Evolutionary conservation across 2,113 vertebrate species (phyloP).

Genomic region (Brevimyrus niger): DNA sequence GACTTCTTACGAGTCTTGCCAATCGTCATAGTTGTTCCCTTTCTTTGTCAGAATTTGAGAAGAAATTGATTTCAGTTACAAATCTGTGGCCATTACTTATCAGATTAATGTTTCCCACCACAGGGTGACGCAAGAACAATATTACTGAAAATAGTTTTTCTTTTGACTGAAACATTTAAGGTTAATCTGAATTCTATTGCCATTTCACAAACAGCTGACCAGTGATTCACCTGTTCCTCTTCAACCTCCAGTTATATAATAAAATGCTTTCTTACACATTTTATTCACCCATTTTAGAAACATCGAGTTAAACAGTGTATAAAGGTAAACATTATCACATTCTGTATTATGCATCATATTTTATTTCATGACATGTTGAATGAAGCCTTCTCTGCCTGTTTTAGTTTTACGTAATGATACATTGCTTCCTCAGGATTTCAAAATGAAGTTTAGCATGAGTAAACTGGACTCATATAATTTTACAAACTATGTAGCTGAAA

Average conservation of each 20-base stretch:
- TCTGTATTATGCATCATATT: not conserved
- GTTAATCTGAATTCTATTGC: not conserved
- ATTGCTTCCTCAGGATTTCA: not conserved
- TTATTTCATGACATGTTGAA: not conserved
- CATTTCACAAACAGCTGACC: not conserved
- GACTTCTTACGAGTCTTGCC: conserved; percentile 58
- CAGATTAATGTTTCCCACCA: not conserved
- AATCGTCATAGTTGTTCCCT: conserved; percentile 51
- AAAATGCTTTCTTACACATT: not conserved
- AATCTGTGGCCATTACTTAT: not conserved
- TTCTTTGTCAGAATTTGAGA: not conserved
- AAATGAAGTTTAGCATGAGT: not conserved
- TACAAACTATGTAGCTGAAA: not conserved
- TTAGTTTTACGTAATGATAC: not conserved
- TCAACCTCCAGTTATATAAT: not conserved
- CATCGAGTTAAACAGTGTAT: not conserved
- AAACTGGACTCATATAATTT: not conserved
- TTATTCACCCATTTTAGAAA: not conserved
- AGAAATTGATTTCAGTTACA: not conserved
- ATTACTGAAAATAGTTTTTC: not conserved
- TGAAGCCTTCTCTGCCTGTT: not conserved
- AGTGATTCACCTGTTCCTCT: not conserved
- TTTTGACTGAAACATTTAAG: not conserved
- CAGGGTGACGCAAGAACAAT: not conserved
- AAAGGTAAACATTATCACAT: not conserved